Evolutionary conservation across 2,113 vertebrate genomes (phyloP).

Genomic region (Lichenostomus cassidix): DNA sequence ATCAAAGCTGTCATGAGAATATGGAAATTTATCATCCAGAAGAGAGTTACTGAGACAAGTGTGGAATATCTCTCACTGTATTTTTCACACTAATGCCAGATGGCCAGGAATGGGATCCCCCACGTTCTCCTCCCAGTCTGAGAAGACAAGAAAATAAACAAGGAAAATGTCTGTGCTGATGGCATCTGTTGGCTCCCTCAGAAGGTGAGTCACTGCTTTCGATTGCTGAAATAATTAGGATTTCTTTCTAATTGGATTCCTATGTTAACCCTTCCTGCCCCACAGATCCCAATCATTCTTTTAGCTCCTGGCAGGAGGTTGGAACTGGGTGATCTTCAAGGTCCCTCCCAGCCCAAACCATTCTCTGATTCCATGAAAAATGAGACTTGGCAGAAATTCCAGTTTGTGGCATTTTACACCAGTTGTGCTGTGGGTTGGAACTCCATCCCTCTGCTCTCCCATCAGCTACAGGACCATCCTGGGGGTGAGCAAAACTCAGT

Average conservation of each 20-base stretch:
- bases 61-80: background rate
- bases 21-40: background rate
- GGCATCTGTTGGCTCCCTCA: background rate
- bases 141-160: conserved; percentile 39
- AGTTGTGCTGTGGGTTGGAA: background rate
- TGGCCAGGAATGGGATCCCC: conserved; percentile 46
- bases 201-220: conserved; percentile 41
- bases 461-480: background rate
- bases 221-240: background rate
- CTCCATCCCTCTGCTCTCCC: background rate
- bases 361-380: background rate
- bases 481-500: background rate
- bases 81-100: conserved; percentile 47
- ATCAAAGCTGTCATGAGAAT: background rate
- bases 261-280: background rate
- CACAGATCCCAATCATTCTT: background rate
- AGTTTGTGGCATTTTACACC: background rate
- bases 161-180: background rate
- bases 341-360: background rate
- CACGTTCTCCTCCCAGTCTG: background rate
- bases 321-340: background rate
- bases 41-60: background rate
- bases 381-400: background rate
- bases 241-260: background rate
- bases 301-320: background rate